Evolutionary conservation across 2,888 invertebrate genomes (phyloP), one percentile per base, ranked within the genome.

Genomic region (Hartigia nigra): DNA sequence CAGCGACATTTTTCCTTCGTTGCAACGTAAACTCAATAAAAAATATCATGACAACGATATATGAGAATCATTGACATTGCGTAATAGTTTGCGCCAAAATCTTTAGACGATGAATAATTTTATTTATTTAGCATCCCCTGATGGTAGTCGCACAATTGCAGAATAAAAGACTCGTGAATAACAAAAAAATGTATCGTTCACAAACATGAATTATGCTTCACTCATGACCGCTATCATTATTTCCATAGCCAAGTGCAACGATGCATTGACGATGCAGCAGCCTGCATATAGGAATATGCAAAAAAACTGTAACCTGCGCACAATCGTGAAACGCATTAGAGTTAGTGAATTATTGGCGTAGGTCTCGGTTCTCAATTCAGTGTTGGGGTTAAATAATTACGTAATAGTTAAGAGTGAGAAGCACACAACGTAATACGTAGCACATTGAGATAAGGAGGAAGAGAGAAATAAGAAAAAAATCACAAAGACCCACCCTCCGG

Each of bases 401-500:
- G 74, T 31, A 75, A 74, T 69, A 34, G 76, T 3, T 39, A 75
- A 75, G 31, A 55, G 31, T 11, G 12, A 31, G 4, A 70, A 31
- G 39, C 12, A 55, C 23, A 23, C 39, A 2, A 55, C 55, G 23
- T 55, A 55, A 55, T 55, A 55, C 23, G 23, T 23, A 55, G 23
- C 55, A 23, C 23, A 23, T 23, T 23, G 55, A 55, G 23, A 55
- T 55, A 23, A 72, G 31, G 12, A 72, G 14, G 3, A 4, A 32
- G 31, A 72, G 31, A 69, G 55, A 36, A 80, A 80, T 77, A 81
- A 82, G 79, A 78, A 80, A 81, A 78, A 81, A 81, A 81, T 83
- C 77, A n/a, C 80, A 81, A 74, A 84, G 85, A 95, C 97, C 95
- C 94, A 98, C 98, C 98, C 98, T 94, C 98, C 98, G 92, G 98